Percentiles rank a stretch among this genome's conserved stretches.
phyloP scores from a whole-genome alignment of 2,797 vertebrate genomes.

The Novumbra hubbsi region DNA sequence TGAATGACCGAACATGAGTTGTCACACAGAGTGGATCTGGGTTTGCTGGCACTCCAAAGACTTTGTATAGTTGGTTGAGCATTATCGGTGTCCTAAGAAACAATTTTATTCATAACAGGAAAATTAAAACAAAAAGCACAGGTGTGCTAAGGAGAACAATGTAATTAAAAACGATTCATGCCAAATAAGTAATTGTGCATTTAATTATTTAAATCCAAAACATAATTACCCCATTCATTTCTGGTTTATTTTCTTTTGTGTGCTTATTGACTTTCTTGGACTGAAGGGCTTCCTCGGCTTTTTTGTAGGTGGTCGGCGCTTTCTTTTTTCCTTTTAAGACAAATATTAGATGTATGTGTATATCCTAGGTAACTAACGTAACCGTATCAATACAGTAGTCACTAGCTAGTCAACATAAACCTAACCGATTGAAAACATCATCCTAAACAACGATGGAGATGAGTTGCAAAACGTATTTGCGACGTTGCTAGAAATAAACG shows the following conservation, averaged over 20 bases:
- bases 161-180: not conserved
- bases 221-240: constrained; percentile 68
- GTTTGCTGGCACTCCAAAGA: constrained; percentile 75
- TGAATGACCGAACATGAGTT: constrained; percentile 77
- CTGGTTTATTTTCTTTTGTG: constrained; percentile 80
- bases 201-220: not conserved
- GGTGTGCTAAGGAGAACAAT: not conserved
- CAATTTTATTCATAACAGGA: not conserved
- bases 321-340: constrained; percentile 76
- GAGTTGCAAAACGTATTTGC: too few species aligned
- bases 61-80: constrained; percentile 73
- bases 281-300: constrained; percentile 51
- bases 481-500: too few species aligned
- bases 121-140: not conserved
- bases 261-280: constrained; percentile 57
- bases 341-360: constrained; percentile 19
- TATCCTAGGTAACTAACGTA: too few species aligned
- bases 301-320: constrained; percentile 60
- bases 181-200: not conserved
- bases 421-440: too few species aligned
- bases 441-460: too few species aligned
- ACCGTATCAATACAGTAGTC: not conserved
- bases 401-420: not conserved
- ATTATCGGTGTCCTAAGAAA: constrained; percentile 71
- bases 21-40: constrained; percentile 81